These are phyloP conservation scores for Euzetes globulus DNA, from an alignment of 2,888 invertebrate species.

Conservation along the genomic window DNA sequence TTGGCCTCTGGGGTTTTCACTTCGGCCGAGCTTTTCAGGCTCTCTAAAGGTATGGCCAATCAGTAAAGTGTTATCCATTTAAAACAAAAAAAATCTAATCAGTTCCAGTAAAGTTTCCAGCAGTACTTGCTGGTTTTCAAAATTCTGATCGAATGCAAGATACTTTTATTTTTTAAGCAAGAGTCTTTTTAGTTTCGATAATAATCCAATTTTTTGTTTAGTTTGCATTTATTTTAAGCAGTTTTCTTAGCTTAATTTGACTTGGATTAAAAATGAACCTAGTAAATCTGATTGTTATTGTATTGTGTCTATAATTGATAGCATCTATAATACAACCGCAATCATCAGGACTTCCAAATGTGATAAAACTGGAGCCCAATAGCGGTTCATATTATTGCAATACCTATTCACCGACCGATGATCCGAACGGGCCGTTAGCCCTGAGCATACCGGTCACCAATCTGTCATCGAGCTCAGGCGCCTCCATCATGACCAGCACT, in stretches of 20 bases:
- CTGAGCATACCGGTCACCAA: not conserved
- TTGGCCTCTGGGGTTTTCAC: constrained; percentile 88
- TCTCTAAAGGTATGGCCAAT: constrained; percentile 76
- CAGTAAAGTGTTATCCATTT: too few species aligned
- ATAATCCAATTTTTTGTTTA: too few species aligned
- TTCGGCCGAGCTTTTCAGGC: constrained; percentile 96
- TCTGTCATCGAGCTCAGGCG: not conserved
- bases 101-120: too few species aligned
- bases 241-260: too few species aligned
- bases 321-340: constrained; percentile 16
- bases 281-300: too few species aligned
- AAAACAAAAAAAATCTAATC: too few species aligned
- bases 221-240: too few species aligned
- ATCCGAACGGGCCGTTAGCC: constrained; percentile 1
- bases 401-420: constrained; percentile 17
- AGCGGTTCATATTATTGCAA: constrained; percentile 24
- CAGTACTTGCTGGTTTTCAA: too few species aligned
- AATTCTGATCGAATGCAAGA: too few species aligned
- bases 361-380: constrained; percentile 23
- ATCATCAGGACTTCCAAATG: constrained; percentile 24
- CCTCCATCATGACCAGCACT: not conserved
- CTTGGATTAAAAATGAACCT: too few species aligned
- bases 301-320: not conserved
- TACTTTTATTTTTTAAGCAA: too few species aligned
- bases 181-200: too few species aligned